Evolutionary conservation across 2,888 invertebrate species (phyloP).

Genomic region (Andrena hattorfiana): DNA sequence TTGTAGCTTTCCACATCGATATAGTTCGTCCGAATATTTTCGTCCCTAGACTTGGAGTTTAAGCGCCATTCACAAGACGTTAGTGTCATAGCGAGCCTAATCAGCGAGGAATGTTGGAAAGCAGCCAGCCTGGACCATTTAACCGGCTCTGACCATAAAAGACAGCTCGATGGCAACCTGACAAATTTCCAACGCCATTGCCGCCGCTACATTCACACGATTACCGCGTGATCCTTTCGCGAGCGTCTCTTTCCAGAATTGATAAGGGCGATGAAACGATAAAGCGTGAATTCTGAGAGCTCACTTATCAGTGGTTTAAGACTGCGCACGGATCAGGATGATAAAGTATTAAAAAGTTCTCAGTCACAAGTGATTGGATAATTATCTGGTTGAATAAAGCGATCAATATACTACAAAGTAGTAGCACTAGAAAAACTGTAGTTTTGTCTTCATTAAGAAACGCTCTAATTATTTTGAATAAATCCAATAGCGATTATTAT

Average conservation of each 20-base stretch:
- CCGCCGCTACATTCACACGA: slow-evolving; percentile 54
- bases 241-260: slow-evolving; percentile 26
- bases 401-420: no score
- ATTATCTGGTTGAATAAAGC: no score
- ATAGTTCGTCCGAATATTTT: neutral
- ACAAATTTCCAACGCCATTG: slow-evolving; percentile 72
- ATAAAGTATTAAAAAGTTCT: no score
- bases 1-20: neutral
- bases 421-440: no score
- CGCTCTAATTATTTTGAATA: no score
- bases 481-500: no score
- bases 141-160: slow-evolving; percentile 81
- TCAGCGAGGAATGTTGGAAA: slow-evolving; percentile 78
- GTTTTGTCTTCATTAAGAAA: no score
- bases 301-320: neutral
- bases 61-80: slow-evolving; percentile 8
- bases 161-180: slow-evolving; percentile 78
- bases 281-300: neutral
- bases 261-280: neutral
- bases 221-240: slow-evolving; percentile 65
- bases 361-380: no score
- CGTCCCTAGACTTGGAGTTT: neutral
- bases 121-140: slow-evolving; percentile 72
- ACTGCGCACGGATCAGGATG: no score
- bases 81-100: slow-evolving; percentile 67